Evolutionary conservation across 2,888 invertebrate genomes (phyloP), one percentile per base, ranked within the genome.

Genomic region (Tanaodytes sp.): DNA sequence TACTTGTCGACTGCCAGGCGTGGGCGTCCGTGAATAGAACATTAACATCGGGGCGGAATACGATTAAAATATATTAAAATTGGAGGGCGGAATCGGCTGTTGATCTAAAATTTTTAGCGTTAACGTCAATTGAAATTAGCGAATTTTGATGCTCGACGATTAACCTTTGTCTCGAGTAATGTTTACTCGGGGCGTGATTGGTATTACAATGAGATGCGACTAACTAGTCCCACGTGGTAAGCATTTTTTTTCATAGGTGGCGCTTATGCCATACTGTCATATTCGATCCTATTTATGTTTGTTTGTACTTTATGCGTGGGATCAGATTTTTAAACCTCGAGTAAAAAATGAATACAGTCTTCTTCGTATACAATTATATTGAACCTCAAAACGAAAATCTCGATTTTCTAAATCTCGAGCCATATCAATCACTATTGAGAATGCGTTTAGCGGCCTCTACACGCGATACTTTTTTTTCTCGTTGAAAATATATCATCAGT

Each of bases 41-140:
- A 76, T 82, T 81, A 83, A 82, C 84, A 82, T 82, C 81, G 81
- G 82, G 84, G 84, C 84, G 84, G 84, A 78, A 83, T 84, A 82
- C 71, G 76, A 84, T 84, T 84, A 82, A 79, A 84, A 83, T 84
- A 82, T 75, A 82, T 82, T 81, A 82, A 75, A 76, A n/a, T n/a
- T 40, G 19, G 36, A 12, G 54, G 49, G 40, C 40, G 49, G 20
- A 37, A n/a, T n/a, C n/a, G n/a, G n/a, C n/a, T 31, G 30, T 11
- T 30, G 61, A 52, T 52, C 52, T 51, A 27, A 43, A 51, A 51
- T 61, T 43, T 42, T 49, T 61, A 61, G 42, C 27, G 46, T 15
- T 23, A 43, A 61, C 43, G 43, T 51, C 49, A 52, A 19, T 15
- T 52, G 45, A 45, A 52, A 52, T 45, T 61, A 45, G 61, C 36